Conservation (phyloP, 2,888 invertebrate species). For the Himalopsyche tibetana region DNA sequence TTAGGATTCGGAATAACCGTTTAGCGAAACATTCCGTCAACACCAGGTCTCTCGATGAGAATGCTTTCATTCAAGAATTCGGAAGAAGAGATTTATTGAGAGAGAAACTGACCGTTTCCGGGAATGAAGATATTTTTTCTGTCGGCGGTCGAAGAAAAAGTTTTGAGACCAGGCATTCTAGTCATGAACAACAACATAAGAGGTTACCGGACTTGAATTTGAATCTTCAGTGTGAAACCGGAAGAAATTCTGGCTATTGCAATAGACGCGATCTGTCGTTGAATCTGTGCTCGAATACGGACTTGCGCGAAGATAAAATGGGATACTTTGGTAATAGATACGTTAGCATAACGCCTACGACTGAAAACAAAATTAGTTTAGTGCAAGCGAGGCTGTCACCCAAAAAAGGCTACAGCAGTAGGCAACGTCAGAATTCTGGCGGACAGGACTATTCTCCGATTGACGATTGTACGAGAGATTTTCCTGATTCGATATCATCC, state of each 20-base stretch:
- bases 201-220: slow-evolving; percentile 73
- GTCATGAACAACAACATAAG: slow-evolving; percentile 78
- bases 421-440: slow-evolving; percentile 67
- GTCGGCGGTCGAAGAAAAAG: slow-evolving; percentile 77
- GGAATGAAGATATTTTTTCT: slow-evolving; percentile 67
- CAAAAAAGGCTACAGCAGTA: slow-evolving; percentile 71
- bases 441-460: slow-evolving; percentile 69
- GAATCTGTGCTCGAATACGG: slow-evolving; percentile 60
- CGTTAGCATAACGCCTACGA: slow-evolving; percentile 77
- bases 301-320: slow-evolving; percentile 66
- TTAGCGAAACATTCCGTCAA: slow-evolving; percentile 80
- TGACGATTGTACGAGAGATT: slow-evolving; percentile 67
- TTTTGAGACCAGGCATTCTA: slow-evolving; percentile 79
- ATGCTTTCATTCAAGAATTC: slow-evolving; percentile 84
- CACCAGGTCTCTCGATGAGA: slow-evolving; percentile 84
- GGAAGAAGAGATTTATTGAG: slow-evolving; percentile 70
- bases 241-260: slow-evolving; percentile 46
- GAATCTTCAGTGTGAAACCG: slow-evolving; percentile 68
- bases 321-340: slow-evolving; percentile 67
- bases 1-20: slow-evolving; percentile 78
- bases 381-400: slow-evolving; percentile 74
- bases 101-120: slow-evolving; percentile 65
- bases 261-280: slow-evolving; percentile 55
- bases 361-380: slow-evolving; percentile 79
- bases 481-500: slow-evolving; percentile 63